phyloP scores from a whole-genome alignment of 2,113 vertebrate species.

The Sander vitreus region DNA sequence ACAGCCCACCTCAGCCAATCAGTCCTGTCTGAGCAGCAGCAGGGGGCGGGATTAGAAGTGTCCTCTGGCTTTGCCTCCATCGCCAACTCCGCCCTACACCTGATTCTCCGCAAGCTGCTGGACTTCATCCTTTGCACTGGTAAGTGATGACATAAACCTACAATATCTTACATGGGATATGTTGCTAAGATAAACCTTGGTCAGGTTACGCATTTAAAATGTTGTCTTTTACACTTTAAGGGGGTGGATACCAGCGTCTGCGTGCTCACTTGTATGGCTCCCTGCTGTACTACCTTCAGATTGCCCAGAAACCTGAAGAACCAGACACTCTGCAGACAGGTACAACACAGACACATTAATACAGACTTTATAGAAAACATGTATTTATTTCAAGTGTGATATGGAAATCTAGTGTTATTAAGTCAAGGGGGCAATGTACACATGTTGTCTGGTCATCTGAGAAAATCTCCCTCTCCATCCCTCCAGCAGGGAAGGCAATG shows the following conservation, averaged over 20 bases:
- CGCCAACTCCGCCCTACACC: conserved; percentile 95
- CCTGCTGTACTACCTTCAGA: conserved; percentile 96
- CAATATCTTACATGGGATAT: background rate
- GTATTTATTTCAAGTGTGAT: background rate
- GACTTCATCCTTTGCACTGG: conserved; percentile 98
- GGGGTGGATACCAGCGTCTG: conserved; percentile 96
- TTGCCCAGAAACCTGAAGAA: conserved; percentile 97
- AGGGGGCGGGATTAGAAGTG: conserved; percentile 84
- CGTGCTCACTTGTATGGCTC: conserved; percentile 95
- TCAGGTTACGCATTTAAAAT: background rate
- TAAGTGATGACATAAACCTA: conserved; percentile 61
- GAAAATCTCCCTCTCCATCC: background rate
- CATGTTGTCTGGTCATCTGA: background rate
- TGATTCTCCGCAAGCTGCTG: conserved; percentile 95
- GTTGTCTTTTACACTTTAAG: conserved; percentile 71
- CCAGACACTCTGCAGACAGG: conserved; percentile 96
- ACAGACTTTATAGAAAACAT: background rate
- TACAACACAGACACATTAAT: conserved; percentile 58
- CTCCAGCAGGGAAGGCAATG: conserved; percentile 90
- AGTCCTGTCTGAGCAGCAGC: conserved; percentile 93
- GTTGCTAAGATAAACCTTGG: background rate
- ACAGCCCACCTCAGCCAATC: conserved; percentile 96
- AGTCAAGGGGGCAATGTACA: background rate
- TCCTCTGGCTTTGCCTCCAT: conserved; percentile 92
- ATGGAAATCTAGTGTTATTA: background rate